Conservation (phyloP, 2,113 vertebrate genomes). For the Percina caprodes region DNA sequence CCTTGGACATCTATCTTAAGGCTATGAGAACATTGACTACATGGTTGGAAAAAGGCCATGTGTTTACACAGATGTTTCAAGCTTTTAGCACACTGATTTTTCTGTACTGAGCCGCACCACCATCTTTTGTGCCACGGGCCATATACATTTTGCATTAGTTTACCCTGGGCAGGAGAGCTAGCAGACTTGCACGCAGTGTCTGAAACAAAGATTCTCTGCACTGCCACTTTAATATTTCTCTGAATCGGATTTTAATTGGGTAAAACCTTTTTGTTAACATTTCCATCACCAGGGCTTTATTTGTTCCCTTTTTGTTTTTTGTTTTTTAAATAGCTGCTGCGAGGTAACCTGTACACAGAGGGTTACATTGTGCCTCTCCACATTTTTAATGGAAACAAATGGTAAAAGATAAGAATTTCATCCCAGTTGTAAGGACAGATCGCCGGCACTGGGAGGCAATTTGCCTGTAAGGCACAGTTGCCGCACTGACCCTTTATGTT, state of each 20-base stretch:
- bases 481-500: slow-evolving; percentile 73
- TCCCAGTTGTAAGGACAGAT: slow-evolving; percentile 54
- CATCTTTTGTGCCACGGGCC: slow-evolving; percentile 79
- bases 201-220: slow-evolving; percentile 33
- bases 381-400: slow-evolving; percentile 44
- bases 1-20: slow-evolving; percentile 83
- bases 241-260: slow-evolving; percentile 23
- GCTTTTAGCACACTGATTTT: slow-evolving; percentile 81
- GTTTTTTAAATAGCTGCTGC: not conserved
- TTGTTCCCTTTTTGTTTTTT: slow-evolving; percentile 21
- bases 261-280: not conserved
- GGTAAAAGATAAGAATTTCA: slow-evolving; percentile 55
- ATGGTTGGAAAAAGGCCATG: slow-evolving; percentile 80
- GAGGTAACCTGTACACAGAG: slow-evolving; percentile 5
- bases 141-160: slow-evolving; percentile 85
- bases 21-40: slow-evolving; percentile 79
- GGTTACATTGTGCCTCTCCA: not conserved
- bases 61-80: slow-evolving; percentile 85
- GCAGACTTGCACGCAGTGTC: slow-evolving; percentile 18
- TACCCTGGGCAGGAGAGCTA: slow-evolving; percentile 64
- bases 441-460: slow-evolving; percentile 59
- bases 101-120: slow-evolving; percentile 57
- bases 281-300: not conserved
- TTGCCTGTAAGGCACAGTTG: slow-evolving; percentile 69
- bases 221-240: slow-evolving; percentile 11